phyloP scores from a whole-genome alignment of 2,888 invertebrate species.

The Tupiocoris notatus region DNA sequence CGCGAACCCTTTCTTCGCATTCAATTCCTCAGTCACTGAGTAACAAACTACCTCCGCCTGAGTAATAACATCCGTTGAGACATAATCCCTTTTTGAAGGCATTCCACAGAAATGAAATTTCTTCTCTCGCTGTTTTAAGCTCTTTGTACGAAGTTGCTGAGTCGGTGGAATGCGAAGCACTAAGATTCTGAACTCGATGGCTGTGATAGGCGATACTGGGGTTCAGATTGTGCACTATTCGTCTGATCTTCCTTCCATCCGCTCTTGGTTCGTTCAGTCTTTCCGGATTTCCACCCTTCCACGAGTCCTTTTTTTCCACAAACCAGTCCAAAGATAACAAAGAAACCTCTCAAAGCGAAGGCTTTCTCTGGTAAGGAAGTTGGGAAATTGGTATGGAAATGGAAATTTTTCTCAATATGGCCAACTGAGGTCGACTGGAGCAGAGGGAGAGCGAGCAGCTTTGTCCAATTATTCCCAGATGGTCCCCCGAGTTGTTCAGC shows the following conservation, averaged over 20 bases:
- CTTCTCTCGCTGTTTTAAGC: constrained; percentile 18
- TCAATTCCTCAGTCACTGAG: not conserved
- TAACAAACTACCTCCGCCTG: not conserved
- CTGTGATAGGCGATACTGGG: not conserved
- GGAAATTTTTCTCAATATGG: constrained; percentile 24
- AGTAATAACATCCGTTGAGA: constrained; percentile 34
- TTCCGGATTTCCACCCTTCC: not conserved
- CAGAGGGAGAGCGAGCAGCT: not conserved
- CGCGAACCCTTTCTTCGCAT: not conserved
- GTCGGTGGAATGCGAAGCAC: constrained; percentile 1
- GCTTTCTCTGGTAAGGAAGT: not conserved
- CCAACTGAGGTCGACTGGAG: too few species aligned
- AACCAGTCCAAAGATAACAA: not conserved
- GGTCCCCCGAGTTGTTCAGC: constrained; percentile 23
- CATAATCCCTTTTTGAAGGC: constrained; percentile 34
- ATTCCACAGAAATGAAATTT: constrained; percentile 40
- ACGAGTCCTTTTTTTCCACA: too few species aligned
- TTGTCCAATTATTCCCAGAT: constrained; percentile 34
- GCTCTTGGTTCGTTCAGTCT: not conserved
- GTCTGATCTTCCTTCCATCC: not conserved
- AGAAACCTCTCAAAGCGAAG: not conserved
- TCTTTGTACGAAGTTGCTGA: constrained; percentile 10
- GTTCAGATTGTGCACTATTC: not conserved
- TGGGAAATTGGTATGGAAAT: constrained; percentile 19
- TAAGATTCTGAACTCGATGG: not conserved